Conservation (phyloP, 2,113 vertebrate genomes). For the Panthera tigris region DNA sequence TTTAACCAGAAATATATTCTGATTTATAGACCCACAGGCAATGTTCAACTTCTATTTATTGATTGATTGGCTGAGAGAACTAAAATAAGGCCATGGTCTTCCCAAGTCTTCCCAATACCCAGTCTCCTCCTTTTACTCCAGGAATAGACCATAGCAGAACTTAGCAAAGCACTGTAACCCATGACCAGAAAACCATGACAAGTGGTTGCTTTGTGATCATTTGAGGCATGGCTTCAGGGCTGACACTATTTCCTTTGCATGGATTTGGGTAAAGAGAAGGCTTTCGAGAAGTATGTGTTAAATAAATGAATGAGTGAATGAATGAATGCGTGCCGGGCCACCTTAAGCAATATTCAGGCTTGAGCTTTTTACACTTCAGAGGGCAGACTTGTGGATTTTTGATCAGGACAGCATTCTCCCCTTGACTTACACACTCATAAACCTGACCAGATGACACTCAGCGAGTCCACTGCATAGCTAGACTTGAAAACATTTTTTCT, state of each 20-base stretch:
- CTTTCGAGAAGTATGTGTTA: slow-evolving; percentile 17
- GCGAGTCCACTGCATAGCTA: neutral
- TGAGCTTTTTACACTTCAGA: neutral
- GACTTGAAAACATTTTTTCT: slow-evolving; percentile 9
- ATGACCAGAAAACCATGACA: neutral
- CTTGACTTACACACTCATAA: neutral
- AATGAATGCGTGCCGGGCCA: neutral
- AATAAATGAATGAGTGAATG: neutral
- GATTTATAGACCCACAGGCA: neutral
- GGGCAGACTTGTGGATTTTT: neutral
- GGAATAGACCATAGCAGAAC: neutral
- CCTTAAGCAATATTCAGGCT: neutral
- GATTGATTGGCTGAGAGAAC: neutral
- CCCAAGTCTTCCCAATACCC: neutral
- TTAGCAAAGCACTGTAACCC: neutral
- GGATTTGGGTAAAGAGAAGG: neutral
- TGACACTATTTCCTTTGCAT: neutral
- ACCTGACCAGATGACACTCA: neutral
- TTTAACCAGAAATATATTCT: neutral
- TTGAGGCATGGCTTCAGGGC: neutral
- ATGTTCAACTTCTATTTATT: neutral
- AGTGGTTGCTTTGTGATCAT: neutral
- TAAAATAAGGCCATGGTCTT: neutral
- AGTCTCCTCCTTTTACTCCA: neutral
- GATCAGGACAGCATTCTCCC: neutral